These are phyloP conservation scores for Scelioninae gen. 1 DNA, from an alignment of 2,888 invertebrate genomes.

Conservation along the genomic window DNA sequence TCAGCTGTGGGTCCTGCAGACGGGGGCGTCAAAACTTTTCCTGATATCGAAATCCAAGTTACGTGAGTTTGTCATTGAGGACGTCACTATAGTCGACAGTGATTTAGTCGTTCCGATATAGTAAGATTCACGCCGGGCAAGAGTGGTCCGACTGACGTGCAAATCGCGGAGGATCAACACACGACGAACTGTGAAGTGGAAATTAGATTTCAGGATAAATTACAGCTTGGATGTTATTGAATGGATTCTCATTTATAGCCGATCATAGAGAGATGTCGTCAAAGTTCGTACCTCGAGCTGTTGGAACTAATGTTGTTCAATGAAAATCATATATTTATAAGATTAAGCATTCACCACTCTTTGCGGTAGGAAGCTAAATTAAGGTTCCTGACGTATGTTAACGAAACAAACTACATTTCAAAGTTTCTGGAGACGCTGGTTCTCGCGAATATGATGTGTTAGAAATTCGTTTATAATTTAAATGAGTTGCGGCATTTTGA, in stretches of 20 bases:
- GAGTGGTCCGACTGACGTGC: slow-evolving; percentile 64
- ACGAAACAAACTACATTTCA: slow-evolving; percentile 40
- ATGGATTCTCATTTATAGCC: slow-evolving; percentile 69
- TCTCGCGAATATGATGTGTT: background rate
- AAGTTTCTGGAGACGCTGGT: slow-evolving; percentile 9
- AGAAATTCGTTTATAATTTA: slow-evolving; percentile 27
- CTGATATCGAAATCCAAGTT: slow-evolving; percentile 73
- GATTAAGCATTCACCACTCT: slow-evolving; percentile 16
- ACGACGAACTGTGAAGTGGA: slow-evolving; percentile 64
- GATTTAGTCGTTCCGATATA: slow-evolving; percentile 62
- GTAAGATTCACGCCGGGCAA: slow-evolving; percentile 55
- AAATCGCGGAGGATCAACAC: slow-evolving; percentile 66
- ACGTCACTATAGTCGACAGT: slow-evolving; percentile 67
- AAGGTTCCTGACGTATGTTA: slow-evolving; percentile 14
- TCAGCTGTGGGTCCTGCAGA: slow-evolving; percentile 73
- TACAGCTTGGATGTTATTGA: slow-evolving; percentile 56
- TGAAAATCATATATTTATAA: slow-evolving; percentile 44
- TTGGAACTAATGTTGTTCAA: slow-evolving; percentile 40
- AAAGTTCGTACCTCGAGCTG: slow-evolving; percentile 58
- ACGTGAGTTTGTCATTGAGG: slow-evolving; percentile 72
- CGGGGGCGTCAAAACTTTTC: slow-evolving; percentile 79
- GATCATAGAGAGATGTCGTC: slow-evolving; percentile 55
- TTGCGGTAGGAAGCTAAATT: slow-evolving; percentile 1
- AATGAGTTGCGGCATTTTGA: slow-evolving; percentile 12
- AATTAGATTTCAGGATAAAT: slow-evolving; percentile 70